These are phyloP conservation scores for Cyanoramphus novaezelandiae DNA, from an alignment of 2,113 vertebrate species.

Conservation along the genomic window DNA sequence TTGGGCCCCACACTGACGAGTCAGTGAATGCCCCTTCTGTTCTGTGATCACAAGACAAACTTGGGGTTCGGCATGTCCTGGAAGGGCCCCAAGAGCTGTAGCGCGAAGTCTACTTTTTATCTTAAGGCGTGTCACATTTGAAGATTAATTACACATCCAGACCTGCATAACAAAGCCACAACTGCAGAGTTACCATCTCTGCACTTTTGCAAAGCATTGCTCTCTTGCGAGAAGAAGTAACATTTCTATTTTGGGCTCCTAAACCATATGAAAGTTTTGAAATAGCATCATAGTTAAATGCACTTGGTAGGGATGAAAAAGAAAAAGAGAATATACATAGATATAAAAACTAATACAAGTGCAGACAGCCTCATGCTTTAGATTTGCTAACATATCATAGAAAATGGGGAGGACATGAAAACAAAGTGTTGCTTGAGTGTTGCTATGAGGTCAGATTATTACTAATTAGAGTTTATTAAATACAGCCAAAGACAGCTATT, in stretches of 20 bases:
- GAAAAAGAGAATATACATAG: neutral
- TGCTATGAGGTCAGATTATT: neutral
- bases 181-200: neutral
- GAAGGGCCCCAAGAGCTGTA: neutral
- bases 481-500: neutral
- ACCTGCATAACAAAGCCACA: neutral
- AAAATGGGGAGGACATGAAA: neutral
- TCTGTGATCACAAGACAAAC: neutral
- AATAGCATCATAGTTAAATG: neutral
- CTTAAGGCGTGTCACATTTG: neutral
- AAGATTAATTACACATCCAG: neutral
- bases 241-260: neutral
- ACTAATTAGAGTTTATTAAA: neutral
- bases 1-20: neutral
- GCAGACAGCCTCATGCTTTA: neutral
- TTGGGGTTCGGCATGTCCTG: neutral
- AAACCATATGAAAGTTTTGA: constrained; percentile 7
- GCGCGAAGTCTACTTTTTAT: neutral
- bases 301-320: neutral
- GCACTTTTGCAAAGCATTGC: neutral
- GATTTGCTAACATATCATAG: neutral
- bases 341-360: neutral
- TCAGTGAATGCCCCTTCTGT: neutral
- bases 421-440: neutral
- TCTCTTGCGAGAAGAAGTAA: neutral